These are phyloP conservation scores for Australoheros scitulus DNA, from an alignment of 2,113 vertebrate genomes.

Conservation along the genomic window DNA sequence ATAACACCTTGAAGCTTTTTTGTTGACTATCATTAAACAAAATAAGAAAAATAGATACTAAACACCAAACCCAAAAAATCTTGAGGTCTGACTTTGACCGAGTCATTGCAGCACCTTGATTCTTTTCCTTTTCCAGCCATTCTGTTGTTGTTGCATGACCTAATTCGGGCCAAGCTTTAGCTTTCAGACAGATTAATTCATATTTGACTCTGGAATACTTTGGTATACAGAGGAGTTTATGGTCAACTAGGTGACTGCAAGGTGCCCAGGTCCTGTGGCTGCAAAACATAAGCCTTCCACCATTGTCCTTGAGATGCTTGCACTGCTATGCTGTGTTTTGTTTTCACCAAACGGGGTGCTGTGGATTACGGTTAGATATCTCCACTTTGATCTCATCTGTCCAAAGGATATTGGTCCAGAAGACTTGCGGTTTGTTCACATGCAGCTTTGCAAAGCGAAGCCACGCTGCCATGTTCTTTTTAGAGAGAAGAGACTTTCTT, in stretches of 20 bases:
- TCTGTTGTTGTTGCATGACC: background rate
- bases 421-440: background rate
- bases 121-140: background rate
- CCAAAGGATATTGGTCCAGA: too few relatives aligned
- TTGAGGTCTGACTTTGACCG: background rate
- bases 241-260: background rate
- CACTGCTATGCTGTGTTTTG: too few relatives aligned
- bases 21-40: background rate
- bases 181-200: background rate
- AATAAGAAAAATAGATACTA: background rate
- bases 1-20: background rate
- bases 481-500: background rate
- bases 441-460: background rate
- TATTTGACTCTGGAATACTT: background rate
- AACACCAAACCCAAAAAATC: background rate
- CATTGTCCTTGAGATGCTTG: too few relatives aligned
- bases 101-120: background rate
- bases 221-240: background rate
- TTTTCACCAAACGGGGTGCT: too few relatives aligned
- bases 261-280: background rate
- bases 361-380: too few relatives aligned
- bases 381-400: too few relatives aligned
- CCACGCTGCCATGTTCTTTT: background rate
- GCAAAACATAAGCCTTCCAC: background rate
- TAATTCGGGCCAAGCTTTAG: background rate